Conservation (phyloP, 2,113 vertebrate species). For the Sapajus apella region DNA sequence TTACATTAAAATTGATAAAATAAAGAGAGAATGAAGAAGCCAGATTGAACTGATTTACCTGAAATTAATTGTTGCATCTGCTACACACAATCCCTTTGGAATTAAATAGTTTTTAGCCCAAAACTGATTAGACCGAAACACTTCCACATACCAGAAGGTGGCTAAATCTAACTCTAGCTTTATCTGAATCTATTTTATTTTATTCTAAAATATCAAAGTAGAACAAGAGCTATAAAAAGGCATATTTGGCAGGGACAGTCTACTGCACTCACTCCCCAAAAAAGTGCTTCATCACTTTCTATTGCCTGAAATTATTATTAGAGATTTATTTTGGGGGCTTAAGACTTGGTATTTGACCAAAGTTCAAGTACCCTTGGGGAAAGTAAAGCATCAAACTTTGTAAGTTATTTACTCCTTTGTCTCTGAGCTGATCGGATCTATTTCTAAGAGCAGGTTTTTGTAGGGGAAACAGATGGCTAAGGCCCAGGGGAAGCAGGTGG, state of each 20-base stretch:
- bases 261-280: conserved; percentile 2
- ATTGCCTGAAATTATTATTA: conserved; percentile 2
- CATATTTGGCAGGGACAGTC: not conserved
- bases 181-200: conserved; percentile 27
- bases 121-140: conserved; percentile 28
- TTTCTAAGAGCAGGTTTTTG: not conserved
- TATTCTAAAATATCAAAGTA: conserved; percentile 35
- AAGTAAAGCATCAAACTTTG: not conserved
- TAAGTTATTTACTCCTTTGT: not conserved
- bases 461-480: not conserved
- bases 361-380: not conserved
- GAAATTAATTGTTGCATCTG: conserved; percentile 57
- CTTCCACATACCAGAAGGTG: conserved; percentile 22
- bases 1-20: conserved; percentile 57
- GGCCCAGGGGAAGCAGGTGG: not conserved
- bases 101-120: conserved; percentile 44
- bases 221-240: not conserved
- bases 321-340: conserved; percentile 40
- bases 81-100: conserved; percentile 33
- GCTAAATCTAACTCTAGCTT: conserved; percentile 48
- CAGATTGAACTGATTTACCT: conserved; percentile 47
- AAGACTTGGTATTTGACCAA: conserved; percentile 8
- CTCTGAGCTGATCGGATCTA: not conserved
- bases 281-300: not conserved
- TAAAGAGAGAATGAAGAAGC: conserved; percentile 47